Evolutionary conservation across 2,797 vertebrate species (phyloP), one percentile per base, ranked within the genome.

Genomic region (Characodon lateralis): DNA sequence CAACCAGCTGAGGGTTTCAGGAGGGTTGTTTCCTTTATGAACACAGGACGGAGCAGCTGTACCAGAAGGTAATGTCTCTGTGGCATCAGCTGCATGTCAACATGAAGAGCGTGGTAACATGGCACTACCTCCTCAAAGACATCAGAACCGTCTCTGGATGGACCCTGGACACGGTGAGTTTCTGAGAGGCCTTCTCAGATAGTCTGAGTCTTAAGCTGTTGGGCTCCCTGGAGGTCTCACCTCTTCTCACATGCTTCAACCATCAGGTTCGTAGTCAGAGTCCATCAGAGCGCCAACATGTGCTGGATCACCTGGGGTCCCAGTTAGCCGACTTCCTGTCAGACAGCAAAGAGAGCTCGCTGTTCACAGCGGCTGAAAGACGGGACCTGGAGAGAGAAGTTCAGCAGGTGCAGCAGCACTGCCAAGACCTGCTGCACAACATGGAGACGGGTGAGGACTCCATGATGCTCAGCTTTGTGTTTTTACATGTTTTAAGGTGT

Each of bases 71-170:
- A 85, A 99, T 99, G 98, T 93, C 97, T 66, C 94, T 99, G 61
- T 99, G 98, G 98, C 98, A 99, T 88, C 97, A 99, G 92, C 96
- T 98, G 20, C 98, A 99, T n/a, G 82, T 99, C 71, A 99, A 99
- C 90, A 99, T 97, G 66, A 99, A 99, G 95, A 97, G 97, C 58
- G 96, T 99, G 73, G 97, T 99, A 68, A 98, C 98, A 73, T 99
- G 98, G 97, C 95, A 99, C 84, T 99, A 99, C 88, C 92, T 99
- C 87, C 92, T 95, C 69, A 98, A 98, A 90, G 98, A 98, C 91
- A 91, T 98, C 71, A 85, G 96, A 73, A 89, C 95, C 16, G 93
- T 98, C 78, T 97, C 97, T 1, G 95, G 94, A 48, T 99, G 98
- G 98, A 97, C 89, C 78, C 85, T 97, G 88, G 97, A 99, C 81